Evolutionary conservation across 2,888 invertebrate species (phyloP), one percentile per base, ranked within the genome.

Genomic region (Oxystoma pomonae): DNA sequence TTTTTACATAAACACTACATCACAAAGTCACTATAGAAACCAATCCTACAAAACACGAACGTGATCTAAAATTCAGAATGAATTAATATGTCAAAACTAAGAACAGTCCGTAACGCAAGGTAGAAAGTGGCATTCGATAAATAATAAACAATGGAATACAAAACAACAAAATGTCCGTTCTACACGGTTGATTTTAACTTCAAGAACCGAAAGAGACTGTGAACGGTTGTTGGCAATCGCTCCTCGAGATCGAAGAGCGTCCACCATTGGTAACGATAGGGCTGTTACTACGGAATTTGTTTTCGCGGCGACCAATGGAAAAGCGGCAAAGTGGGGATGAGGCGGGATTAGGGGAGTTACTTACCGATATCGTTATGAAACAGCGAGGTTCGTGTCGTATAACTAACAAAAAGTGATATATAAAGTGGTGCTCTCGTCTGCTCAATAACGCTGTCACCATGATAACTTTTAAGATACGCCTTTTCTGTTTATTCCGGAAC

Each of bases 381-480:
- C 72, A 35, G 72, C 71, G 70, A 73, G 73, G 73, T 74, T 73
- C 74, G 76, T 74, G 69, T 73, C 75, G 73, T 76, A 74, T 70
- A 74, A 75, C 78, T 79, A 79, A 79, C 78, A 77, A 76, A 75
- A 78, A 76, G 74, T 78, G 78, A 79, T 78, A 75, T 76, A 75
- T 79, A 78, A 80, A 80, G 80, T 79, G 80, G 78, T 77, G 74
- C 72, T 75, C 75, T 73, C 73, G 35, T 67, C 65, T 70, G 68
- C 70, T 69, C 66, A 62, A 68, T 69, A 69, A 69, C 72, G 66
- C 70, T 70, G 72, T 72, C 71, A 73, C 69, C 69, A 69, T 71
- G 71, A 72, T 72, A 70, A 71, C 69, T 71, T 70, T 68, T 67
- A 62, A 72, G 69, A 71, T 70, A 73, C 71, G 72, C 73, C 73